Conservation (phyloP, 2,113 vertebrate genomes). For the Phyllostomus hastatus region DNA sequence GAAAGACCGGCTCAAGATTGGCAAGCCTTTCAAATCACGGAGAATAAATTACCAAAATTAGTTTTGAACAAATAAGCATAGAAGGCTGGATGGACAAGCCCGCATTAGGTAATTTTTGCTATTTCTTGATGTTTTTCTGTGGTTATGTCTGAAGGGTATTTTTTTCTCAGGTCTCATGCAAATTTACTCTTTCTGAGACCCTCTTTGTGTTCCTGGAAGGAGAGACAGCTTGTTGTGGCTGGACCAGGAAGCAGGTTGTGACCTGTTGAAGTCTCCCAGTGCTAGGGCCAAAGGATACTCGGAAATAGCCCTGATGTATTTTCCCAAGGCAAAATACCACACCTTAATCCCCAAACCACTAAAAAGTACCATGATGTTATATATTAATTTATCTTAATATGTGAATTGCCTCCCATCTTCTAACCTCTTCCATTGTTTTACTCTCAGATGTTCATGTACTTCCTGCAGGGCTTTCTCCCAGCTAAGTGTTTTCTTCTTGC, state of each 20-base stretch:
- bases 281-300: background rate
- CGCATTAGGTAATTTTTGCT: background rate
- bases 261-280: background rate
- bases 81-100: background rate
- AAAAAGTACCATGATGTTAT: background rate
- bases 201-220: background rate
- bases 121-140: slow-evolving; percentile 25
- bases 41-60: slow-evolving; percentile 34
- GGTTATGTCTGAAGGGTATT: slow-evolving; percentile 20
- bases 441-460: background rate
- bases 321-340: background rate
- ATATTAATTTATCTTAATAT: background rate
- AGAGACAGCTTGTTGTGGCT: background rate
- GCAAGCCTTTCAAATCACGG: background rate
- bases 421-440: background rate
- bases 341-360: background rate
- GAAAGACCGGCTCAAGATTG: background rate
- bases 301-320: background rate
- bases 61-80: background rate
- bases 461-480: background rate
- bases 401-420: background rate
- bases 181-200: background rate
- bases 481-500: background rate
- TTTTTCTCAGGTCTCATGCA: background rate
- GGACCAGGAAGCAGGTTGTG: background rate